Base-by-base conservation (phyloP, 2,797 vertebrate genomes). In the Acanthornis magna region DNA sequence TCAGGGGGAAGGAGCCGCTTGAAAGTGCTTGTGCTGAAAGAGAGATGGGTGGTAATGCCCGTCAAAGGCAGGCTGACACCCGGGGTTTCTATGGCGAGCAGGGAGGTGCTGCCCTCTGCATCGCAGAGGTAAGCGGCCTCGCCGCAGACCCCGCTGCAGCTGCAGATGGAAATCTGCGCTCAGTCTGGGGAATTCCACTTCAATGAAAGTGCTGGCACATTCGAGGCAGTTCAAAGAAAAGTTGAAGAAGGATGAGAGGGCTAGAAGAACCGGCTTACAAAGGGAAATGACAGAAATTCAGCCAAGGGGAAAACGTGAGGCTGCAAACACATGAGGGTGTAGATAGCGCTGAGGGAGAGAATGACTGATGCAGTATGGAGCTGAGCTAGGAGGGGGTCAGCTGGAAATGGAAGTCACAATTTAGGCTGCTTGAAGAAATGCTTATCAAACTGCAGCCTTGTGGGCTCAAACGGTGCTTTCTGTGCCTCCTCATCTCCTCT, bases 231-330 rank as follows among this genome's bases (percentile, higher is more conserved):
- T 96, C 93, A 96, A 95, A 96, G 95, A 92, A 83, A 91, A 96
- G 88, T 91, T 94, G 95, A 96, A 95, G 94, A 94, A 95, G 95
- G 95, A 96, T 96, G 93, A 95, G 94, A 95, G 93, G 78, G 67
- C 89, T 91, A 90, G 96, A 54, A 96, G 93, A 93, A 89, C 95
- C 11, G 58, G 93, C 91, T 96, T 93, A 95, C 92, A 96, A 96
- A 97, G 91, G 94, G 93, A 96, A 95, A 96, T 95, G 95, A 96
- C 96, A 96, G 96, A 94, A 96, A 95, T 96, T 94, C 96, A 95
- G 91, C 95, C 95, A 96, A 92, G 90, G 90, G 92, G 93, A 97
- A 95, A 96, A 95, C 90, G 81, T 96, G 95, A 95, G 81, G 93
- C 90, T 95, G 93, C 93, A 96, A 91, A 95, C 95, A 85, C 95